Base-by-base conservation (phyloP, 2,797 vertebrate species). In the Hemibagrus guttatus region DNA sequence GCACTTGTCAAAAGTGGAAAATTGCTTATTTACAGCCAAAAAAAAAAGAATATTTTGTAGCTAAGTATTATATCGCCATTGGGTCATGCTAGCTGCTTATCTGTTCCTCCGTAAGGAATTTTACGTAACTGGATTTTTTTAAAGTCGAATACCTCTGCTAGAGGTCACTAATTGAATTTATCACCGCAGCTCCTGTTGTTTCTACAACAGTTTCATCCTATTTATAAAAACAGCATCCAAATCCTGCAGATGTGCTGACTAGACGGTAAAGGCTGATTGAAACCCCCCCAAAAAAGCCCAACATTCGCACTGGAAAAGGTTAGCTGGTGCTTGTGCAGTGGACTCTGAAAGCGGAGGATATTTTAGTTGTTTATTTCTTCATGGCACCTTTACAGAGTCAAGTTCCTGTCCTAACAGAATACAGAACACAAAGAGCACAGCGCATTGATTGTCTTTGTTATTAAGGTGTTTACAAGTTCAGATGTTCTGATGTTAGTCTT, bases 101-200 rank as follows among this genome's bases (percentile, higher is more conserved):
- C 23, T 1, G 26, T 42, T 23, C 0, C 54, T 78, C 39, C 1
- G 31, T 59, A 39, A 58, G 26, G 54, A 79, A 21, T 58, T 39
- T 59, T 79, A 23, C 35, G 19, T 39, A 35, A 39, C 19, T 59
- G 54, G 54, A 58, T 4, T 39, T 79, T 63, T 42, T 39, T 79
- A 42, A 14, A 35, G 17, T 35, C 12, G 17, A 78, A 58, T 9
- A 0, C 14, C 19, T 42, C 35, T 31, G 46, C n/a, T 82, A 23
- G 23, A 52, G 63, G 85, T 76, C 49, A 59, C 46, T 87, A 68
- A 76, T 83, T 61, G 8, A 56, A 75, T 82, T 66, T 75, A 39
- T 23, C 69, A 83, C 79, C 56, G 63, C n/a, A 42, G 42, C 54
- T 82, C 58, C 72, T 85, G 46, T 75, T 86, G 56, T 86, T 86